Evolutionary conservation across 1,140 invertebrate species (phyloP), one percentile per base, ranked within the genome.

Genomic region (Physella acuta): DNA sequence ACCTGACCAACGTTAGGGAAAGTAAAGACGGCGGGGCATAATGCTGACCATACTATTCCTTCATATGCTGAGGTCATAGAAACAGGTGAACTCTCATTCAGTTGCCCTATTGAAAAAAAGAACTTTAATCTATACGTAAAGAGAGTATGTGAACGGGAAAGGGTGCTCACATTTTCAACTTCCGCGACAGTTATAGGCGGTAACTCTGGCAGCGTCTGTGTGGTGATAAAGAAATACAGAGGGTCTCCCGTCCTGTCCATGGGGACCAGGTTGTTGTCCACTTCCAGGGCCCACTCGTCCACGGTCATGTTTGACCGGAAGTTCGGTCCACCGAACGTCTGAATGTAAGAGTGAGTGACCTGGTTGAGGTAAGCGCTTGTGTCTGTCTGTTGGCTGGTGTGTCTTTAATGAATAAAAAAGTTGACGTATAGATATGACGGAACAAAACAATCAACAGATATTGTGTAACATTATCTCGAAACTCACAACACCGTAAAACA

Each of bases 191-290:
- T 70, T 30, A 55, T 51, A 14, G 5, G 8, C 20, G 73, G 64
- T 0, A 81, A 31, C 49, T 80, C 77, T 1, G 77, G 77, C 26
- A 81, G 71, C n/a, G 51, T 71, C 0, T 52, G 36, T 5, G 68
- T 51, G n/a, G 68, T 81, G 26, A 81, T 71, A 1, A 74, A 26
- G 64, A 74, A 79, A 31, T 74, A 71, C 26, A 81, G 30, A 11
- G 79, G 79, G 71, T 81, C 78, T 30, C 78, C 79, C 28, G 64
- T 56, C 31, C 74, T 70, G 60, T 81, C 78, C 16, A 80, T 69
- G 0, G 78, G 70, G 1, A 80, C 76, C 24, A 80, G 37, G 44
- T 78, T 70, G 49, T 51, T 11, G 34, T 73, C 68, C 3, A 79
- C 61, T 17, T 56, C 63, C n/a, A 62, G 31, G 5, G 67, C 66